Evolutionary conservation across 2,888 invertebrate genomes (phyloP), one percentile per base, ranked within the genome.

Genomic region (Stomorhina lunata): DNA sequence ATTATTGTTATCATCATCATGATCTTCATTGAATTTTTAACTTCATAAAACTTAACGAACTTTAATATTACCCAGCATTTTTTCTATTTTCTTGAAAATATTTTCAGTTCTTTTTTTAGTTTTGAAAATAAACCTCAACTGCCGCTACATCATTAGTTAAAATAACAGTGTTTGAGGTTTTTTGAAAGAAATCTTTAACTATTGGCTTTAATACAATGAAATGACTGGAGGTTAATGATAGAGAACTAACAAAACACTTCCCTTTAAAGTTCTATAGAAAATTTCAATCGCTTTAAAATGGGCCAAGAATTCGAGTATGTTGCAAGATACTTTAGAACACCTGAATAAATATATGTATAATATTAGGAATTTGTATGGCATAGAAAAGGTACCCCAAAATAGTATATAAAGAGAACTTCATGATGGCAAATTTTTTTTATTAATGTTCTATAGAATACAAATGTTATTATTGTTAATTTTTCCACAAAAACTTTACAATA

Each of bases 121-220:
- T 37, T 59, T 63, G 12, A 32, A n/a, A n/a, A n/a, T 27, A 22
- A 71, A 57, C 53, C 61, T 55, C 17, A 75, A 66, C 27, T 48
- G 71, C 79, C 48, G 72, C 81, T 65, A 22, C 53, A 65, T 72
- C 71, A 76, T 72, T 79, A 71, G 75, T 75, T 57, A 57, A 55
- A 80, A 77, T 69, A 71, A 80, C 73, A 73, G 59, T 71, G 68
- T 22, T 66, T 48, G 15, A 40, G n/a, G 6, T 17, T 43, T 37
- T 29, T 53, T 29, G 32, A 32, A 63, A 17, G 63, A 32, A 65
- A 71, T 55, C 71, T 20, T 9, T 43, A 22, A 65, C 37, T 55
- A 27, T 61, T 25, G n/a, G 29, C 4, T 27, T 75, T 29, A 34
- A 48, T 57, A 55, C 4, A 59, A 61, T n/a, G n/a, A 50, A 37